Evolutionary conservation across 2,113 vertebrate genomes (phyloP), one percentile per base, ranked within the genome.

Genomic region (Aramus guarauna): DNA sequence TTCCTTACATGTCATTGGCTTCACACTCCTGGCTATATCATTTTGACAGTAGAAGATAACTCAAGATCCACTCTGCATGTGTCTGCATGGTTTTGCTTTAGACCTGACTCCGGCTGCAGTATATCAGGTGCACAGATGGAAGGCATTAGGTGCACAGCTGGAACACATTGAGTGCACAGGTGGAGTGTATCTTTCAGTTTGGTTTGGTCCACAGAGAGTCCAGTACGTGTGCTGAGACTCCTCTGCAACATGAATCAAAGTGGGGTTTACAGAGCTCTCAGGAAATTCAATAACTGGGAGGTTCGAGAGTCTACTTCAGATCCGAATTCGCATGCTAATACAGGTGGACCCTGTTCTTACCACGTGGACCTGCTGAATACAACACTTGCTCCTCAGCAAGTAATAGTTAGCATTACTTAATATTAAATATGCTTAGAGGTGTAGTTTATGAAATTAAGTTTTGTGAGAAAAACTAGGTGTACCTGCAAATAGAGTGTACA

Each of bases 71-170:
- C 24, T 9, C 15, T 41, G 4, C 4, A 9, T 2, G 1, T 17
- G 0, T 7, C 9, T 27, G 7, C 15, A 4, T 0, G 0, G 5
- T 1, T 22, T 24, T 47, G 9, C 36, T 53, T 36, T 16, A 4
- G 9, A 16, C 0, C 16, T 32, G 23, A 15, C 53, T 68, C 3
- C 8, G 63, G 39, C 39, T 68, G 78, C 24, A 37, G 39, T 41
- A 14, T 13, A 58, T 9, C 64, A 72, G 27, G 24, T 1, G 24
- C 52, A 52, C 67, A 75, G 52, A 13, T 53, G 52, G 50, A 26
- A 50, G 12, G 50, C 50, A 50, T 50, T 50, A 50, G n/a, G 19
- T 32, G 21, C 58, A 62, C 58, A 67, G 39, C 48, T 66, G 60
- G 60, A 67, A 39, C 4, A 9, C 15, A 30, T 72, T 23, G 5